phyloP scores from a whole-genome alignment of 2,113 vertebrate species.

The Oostethus manadensis region DNA sequence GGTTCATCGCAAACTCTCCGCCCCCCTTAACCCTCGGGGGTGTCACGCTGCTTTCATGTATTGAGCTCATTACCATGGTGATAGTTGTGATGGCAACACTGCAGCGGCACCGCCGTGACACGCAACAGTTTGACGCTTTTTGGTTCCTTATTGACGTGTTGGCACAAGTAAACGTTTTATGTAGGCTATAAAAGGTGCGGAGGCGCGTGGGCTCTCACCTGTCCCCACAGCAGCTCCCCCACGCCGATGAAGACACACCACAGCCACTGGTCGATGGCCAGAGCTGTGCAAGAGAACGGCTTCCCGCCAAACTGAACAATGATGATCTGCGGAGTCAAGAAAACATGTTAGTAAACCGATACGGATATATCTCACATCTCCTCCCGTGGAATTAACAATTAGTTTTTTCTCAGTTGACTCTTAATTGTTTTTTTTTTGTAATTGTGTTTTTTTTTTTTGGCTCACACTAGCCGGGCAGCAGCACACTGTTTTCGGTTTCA shows the following conservation, averaged over 20 bases:
- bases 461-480: too few relatives aligned
- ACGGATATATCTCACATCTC: too few relatives aligned
- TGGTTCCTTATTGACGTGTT: background rate
- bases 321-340: conserved; percentile 74
- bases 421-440: too few relatives aligned
- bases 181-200: background rate
- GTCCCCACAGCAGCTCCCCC: conserved; percentile 94
- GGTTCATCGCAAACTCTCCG: conserved; percentile 35
- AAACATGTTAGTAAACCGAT: background rate
- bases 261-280: conserved; percentile 91
- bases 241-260: conserved; percentile 96
- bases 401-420: too few relatives aligned
- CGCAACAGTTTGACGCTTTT: conserved; percentile 30
- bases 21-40: conserved; percentile 22
- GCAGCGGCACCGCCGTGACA: conserved; percentile 18
- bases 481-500: too few relatives aligned
- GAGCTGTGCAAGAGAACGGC: conserved; percentile 89
- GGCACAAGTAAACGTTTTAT: background rate
- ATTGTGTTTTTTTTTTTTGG: too few relatives aligned
- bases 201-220: conserved; percentile 73
- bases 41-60: conserved; percentile 51
- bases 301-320: conserved; percentile 96
- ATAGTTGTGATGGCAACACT: conserved; percentile 52
- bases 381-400: too few relatives aligned
- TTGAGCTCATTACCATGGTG: conserved; percentile 54